Base-by-base conservation (phyloP, 2,888 invertebrate genomes). In the Drepanosiphum platanoidis region DNA sequence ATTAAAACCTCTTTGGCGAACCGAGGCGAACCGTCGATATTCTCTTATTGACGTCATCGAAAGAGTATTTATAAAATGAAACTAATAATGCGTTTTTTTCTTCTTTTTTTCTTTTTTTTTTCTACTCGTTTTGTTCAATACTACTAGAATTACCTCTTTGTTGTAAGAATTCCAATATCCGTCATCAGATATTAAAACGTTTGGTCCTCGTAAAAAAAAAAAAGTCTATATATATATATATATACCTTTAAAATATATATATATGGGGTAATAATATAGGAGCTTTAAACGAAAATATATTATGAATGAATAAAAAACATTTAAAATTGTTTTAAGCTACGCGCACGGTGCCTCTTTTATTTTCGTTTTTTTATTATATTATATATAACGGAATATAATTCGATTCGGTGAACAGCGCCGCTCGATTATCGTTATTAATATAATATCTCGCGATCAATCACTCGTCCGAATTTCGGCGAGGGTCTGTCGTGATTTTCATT, bases 101-200 rank as follows among this genome's bases (percentile, higher is more conserved):
- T 27, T 52, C 11, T 42, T 15, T 13, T 3, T 34, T 74, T 64
- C 13, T 3, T 46, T n/a, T 27, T 9, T 5, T 1, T 46, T 39
- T 52, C 22, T 18, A 11, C 5, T n/a, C 46, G n/a, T 79, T 46
- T 46, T n/a, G 66, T 68, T 70, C 80, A 32, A 70, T 58, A 58
- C 30, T 52, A 52, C 36, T 34, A 36, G 27, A 70, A 81, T 81
- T 71, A 81, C 52, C 30, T 39, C 70, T 81, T 81, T 81, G 58
- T 71, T 58, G 70, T 71, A 39, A 58, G 39, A 71, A 81, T 81
- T 71, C 58, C 71, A 81, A 81, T 81, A 81, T 39, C 71, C 52
- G 30, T 58, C 52, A 71, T 71, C 80, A 58, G 80, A 81, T 71
- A 81, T 81, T 81, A 58, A 80, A 80, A 70, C 52, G 68, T 36